A percentile compares a stretch with the other conserved stretches of the same genome.
Conservation (phyloP, 23 tunicate species). For the Ciona savignyi region DNA sequence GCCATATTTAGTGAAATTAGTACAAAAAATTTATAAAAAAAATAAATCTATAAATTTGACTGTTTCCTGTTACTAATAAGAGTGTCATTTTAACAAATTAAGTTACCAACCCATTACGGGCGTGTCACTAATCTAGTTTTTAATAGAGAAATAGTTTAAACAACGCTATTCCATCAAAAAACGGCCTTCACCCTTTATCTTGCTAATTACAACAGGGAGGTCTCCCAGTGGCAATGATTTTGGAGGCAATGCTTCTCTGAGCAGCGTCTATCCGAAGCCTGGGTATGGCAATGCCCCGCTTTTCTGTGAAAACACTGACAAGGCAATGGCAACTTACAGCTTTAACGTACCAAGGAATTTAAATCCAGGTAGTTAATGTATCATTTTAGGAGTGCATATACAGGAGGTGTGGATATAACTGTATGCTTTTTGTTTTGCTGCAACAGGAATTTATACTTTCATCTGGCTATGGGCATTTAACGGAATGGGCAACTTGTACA, state of each 20-base stretch:
- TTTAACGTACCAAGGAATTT: constrained; percentile 73
- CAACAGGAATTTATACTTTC: constrained; percentile 77
- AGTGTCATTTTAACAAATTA: too few relatives aligned
- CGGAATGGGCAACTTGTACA: constrained; percentile 38
- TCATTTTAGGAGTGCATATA: too few relatives aligned
- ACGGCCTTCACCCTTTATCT: too few relatives aligned
- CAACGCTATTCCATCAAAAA: too few relatives aligned
- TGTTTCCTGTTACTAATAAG: too few relatives aligned
- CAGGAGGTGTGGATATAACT: not conserved
- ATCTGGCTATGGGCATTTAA: constrained; percentile 94
- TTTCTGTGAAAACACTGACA: constrained; percentile 89
- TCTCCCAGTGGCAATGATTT: constrained; percentile 67
- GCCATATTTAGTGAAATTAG: too few relatives aligned
- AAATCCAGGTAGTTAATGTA: constrained; percentile 60
- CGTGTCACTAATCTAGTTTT: too few relatives aligned
- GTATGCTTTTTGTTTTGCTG: not conserved
- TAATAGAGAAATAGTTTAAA: too few relatives aligned
- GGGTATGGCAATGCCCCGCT: constrained; percentile 84
- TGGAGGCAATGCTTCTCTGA: constrained; percentile 10
- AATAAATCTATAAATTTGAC: too few relatives aligned
- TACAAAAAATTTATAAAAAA: too few relatives aligned
- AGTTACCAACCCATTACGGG: too few relatives aligned
- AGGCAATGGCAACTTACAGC: constrained; percentile 84
- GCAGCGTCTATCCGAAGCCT: constrained; percentile 72
- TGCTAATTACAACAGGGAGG: too few relatives aligned